Conservation (phyloP, 2,888 invertebrate species). For the Lithophane leautieri region DNA sequence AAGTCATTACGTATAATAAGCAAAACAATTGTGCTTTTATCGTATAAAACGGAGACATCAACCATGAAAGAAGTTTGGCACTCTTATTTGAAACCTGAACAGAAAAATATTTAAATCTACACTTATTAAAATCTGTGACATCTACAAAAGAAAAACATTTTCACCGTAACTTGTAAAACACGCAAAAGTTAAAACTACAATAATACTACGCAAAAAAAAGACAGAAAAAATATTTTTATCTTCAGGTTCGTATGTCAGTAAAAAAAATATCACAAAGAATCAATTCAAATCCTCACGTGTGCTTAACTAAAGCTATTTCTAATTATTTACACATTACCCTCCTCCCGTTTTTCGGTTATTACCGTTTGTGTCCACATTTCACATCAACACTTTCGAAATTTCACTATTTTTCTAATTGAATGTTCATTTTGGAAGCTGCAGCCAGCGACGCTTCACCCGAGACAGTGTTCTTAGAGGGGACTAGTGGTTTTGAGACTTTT, state of each 20-base stretch:
- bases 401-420: constrained; percentile 78
- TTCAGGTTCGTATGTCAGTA: constrained; percentile 63
- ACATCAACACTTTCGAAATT: constrained; percentile 74
- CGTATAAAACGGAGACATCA: constrained; percentile 41
- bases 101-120: constrained; percentile 58
- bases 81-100: constrained; percentile 60
- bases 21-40: constrained; percentile 57
- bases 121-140: constrained; percentile 10
- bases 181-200: constrained; percentile 36
- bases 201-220: constrained; percentile 10
- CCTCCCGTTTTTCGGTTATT: constrained; percentile 72
- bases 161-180: constrained; percentile 32
- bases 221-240: constrained; percentile 48
- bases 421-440: constrained; percentile 72
- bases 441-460: constrained; percentile 86
- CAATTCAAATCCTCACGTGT: constrained; percentile 87
- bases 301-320: constrained; percentile 78
- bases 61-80: constrained; percentile 63
- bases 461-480: constrained; percentile 86
- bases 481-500: constrained; percentile 48
- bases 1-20: constrained; percentile 33
- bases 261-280: constrained; percentile 77
- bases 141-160: constrained; percentile 27
- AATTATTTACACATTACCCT: constrained; percentile 84
- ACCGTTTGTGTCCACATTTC: constrained; percentile 74